Conservation (phyloP, 2,113 vertebrate genomes). For the Numenius arquata region DNA sequence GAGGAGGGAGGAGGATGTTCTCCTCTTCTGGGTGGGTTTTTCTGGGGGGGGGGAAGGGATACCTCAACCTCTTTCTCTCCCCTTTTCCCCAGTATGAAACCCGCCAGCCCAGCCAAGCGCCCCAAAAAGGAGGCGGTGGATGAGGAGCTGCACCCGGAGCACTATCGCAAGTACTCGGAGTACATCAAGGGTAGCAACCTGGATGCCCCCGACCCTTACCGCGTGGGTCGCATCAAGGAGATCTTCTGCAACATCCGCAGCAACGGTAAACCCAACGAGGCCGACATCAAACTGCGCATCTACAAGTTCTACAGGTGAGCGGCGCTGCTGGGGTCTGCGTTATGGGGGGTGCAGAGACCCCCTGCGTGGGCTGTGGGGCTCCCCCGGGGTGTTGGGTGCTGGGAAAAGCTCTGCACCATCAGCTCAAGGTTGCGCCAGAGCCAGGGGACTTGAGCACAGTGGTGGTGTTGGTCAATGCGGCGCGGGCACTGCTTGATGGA, state of each 20-base stretch:
- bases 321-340: too few species aligned
- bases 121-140: constrained; percentile 90
- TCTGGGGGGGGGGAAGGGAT: too few species aligned
- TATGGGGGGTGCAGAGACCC: too few species aligned
- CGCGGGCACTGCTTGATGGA: too few species aligned
- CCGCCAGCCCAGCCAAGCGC: constrained; percentile 86
- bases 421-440: too few species aligned
- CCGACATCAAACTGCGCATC: constrained; percentile 85
- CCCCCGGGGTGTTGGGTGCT: too few species aligned
- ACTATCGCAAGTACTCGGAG: constrained; percentile 94
- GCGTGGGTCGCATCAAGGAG: constrained; percentile 88
- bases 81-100: constrained; percentile 76
- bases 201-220: constrained; percentile 88
- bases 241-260: constrained; percentile 86
- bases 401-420: too few species aligned
- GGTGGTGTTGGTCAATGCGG: too few species aligned
- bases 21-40: too few species aligned
- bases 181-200: constrained; percentile 98
- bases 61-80: too few species aligned
- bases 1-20: neutral
- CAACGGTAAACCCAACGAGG: constrained; percentile 81
- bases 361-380: too few species aligned
- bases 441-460: too few species aligned
- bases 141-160: constrained; percentile 91
- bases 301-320: constrained; percentile 91